Conservation (phyloP, 2,888 invertebrate genomes). For the Acanthopleura granulata region DNA sequence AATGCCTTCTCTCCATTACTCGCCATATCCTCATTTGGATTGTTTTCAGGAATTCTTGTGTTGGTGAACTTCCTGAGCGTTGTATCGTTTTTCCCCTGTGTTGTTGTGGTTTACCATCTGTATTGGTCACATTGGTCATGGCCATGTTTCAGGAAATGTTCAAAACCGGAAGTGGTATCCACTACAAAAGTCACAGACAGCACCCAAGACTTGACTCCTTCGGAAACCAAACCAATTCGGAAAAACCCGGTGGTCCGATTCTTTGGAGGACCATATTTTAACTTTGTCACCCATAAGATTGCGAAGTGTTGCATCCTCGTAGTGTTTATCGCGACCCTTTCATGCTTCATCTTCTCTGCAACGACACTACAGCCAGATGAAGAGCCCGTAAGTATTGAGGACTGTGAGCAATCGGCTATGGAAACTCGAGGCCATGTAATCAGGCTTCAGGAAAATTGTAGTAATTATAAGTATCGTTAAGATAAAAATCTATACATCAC, state of each 20-base stretch:
- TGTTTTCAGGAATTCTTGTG: slow-evolving; percentile 59
- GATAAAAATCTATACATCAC: too few species aligned
- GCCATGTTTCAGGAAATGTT: slow-evolving; percentile 31
- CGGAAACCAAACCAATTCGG: background rate
- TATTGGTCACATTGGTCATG: slow-evolving; percentile 39
- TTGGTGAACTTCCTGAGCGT: slow-evolving; percentile 64
- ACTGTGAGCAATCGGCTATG: background rate
- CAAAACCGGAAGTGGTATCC: background rate
- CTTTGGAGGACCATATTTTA: slow-evolving; percentile 48
- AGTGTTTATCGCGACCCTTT: slow-evolving; percentile 35
- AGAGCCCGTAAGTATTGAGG: slow-evolving; percentile 49
- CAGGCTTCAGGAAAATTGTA: background rate
- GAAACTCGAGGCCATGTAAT: background rate
- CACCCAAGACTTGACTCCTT: background rate
- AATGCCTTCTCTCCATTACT: slow-evolving; percentile 59
- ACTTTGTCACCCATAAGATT: slow-evolving; percentile 45
- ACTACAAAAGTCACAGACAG: background rate
- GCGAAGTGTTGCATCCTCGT: slow-evolving; percentile 44
- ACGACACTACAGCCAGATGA: slow-evolving; percentile 52
- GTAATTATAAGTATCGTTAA: too few species aligned
- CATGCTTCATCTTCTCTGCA: slow-evolving; percentile 48
- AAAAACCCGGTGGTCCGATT: slow-evolving; percentile 42
- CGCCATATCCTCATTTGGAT: slow-evolving; percentile 55
- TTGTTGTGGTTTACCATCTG: slow-evolving; percentile 44
- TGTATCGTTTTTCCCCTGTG: slow-evolving; percentile 51